Evolutionary conservation across 2,797 vertebrate species (phyloP).

Genomic region (Siniperca scherzeri): DNA sequence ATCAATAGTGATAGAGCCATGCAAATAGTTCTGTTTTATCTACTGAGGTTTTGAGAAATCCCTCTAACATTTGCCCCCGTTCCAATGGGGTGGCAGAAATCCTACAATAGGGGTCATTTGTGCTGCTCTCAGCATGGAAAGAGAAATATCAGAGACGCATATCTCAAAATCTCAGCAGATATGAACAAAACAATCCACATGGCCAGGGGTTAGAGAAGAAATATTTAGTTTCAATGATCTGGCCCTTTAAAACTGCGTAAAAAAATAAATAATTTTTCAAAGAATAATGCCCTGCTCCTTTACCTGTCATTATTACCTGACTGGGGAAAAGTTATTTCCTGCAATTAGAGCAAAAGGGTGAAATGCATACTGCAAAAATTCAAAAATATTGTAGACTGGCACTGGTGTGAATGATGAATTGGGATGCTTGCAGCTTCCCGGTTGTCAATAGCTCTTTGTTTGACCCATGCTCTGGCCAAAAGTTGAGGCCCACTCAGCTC

Average conservation of each 20-base stretch:
- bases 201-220: neutral
- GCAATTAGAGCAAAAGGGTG: neutral
- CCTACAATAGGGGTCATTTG: neutral
- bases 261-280: neutral
- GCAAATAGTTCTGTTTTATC: neutral
- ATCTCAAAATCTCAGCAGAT: neutral
- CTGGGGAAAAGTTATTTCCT: neutral
- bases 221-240: neutral
- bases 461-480: slow-evolving; percentile 41
- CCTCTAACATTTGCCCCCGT: neutral
- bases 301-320: neutral
- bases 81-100: neutral
- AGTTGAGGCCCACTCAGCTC: slow-evolving; percentile 60
- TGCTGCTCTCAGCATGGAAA: neutral
- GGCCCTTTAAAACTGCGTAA: neutral
- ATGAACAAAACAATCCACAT: neutral
- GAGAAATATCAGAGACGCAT: neutral
- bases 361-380: neutral
- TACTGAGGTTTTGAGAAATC: neutral
- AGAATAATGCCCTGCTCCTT: neutral
- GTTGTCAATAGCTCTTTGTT: slow-evolving; percentile 59
- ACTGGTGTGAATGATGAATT: slow-evolving; percentile 36
- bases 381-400: slow-evolving; percentile 15
- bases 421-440: slow-evolving; percentile 27
- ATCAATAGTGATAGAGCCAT: neutral